These are phyloP conservation scores for Lacerta agilis DNA, from an alignment of 2,797 vertebrate species.

Conservation along the genomic window DNA sequence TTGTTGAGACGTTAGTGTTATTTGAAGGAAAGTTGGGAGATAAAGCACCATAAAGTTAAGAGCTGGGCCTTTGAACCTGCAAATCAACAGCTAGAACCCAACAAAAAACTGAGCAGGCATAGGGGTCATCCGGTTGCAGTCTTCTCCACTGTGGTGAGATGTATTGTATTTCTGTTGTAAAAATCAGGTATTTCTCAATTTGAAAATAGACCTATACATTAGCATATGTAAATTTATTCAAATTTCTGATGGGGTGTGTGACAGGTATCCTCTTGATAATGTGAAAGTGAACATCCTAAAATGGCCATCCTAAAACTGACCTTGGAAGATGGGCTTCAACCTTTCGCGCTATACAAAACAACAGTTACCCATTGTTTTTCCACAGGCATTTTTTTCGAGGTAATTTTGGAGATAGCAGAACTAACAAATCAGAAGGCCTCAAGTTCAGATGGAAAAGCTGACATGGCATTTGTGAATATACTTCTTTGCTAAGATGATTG, in stretches of 20 bases:
- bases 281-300: neutral
- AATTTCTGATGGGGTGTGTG: neutral
- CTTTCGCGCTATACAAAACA: neutral
- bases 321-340: neutral
- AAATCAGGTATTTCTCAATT: too few relatives aligned
- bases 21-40: too few relatives aligned
- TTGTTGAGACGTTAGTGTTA: too few relatives aligned
- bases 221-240: neutral
- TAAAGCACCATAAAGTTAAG: too few relatives aligned
- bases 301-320: neutral
- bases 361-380: neutral
- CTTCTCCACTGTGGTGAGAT: too few relatives aligned
- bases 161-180: too few relatives aligned
- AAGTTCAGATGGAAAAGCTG: slow-evolving; percentile 72
- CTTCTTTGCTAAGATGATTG: slow-evolving; percentile 65
- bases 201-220: neutral
- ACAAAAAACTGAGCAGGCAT: too few relatives aligned
- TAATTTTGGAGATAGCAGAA: slow-evolving; percentile 46
- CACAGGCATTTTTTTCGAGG: slow-evolving; percentile 30
- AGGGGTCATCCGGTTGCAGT: too few relatives aligned
- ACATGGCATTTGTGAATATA: slow-evolving; percentile 69
- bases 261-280: neutral
- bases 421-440: slow-evolving; percentile 60
- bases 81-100: too few relatives aligned
- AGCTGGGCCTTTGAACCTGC: too few relatives aligned